These are phyloP conservation scores for Sarcophaga caerulescens DNA, from an alignment of 2,888 invertebrate genomes.

Conservation along the genomic window DNA sequence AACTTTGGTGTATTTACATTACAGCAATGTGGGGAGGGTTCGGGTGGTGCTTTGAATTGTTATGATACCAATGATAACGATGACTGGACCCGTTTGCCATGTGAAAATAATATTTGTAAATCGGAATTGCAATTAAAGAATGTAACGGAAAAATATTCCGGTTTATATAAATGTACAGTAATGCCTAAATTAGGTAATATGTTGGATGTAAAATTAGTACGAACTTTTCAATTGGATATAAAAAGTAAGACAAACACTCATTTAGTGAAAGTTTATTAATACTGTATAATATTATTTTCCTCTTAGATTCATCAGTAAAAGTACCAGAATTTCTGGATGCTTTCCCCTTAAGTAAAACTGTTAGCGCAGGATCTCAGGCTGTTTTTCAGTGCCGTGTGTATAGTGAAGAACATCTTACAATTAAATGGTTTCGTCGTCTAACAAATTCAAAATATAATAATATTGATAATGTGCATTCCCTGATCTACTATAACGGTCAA, in stretches of 20 bases:
- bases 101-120: conserved; percentile 76
- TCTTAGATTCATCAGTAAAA: conserved; percentile 74
- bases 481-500: conserved; percentile 76
- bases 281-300: not conserved
- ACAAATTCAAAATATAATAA: conserved; percentile 57
- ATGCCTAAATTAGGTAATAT: conserved; percentile 75
- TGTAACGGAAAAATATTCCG: conserved; percentile 79
- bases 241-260: conserved; percentile 73
- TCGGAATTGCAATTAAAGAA: conserved; percentile 76
- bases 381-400: conserved; percentile 79
- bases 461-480: conserved; percentile 73
- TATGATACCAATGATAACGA: conserved; percentile 71
- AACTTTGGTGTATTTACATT: not conserved
- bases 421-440: conserved; percentile 79
- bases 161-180: conserved; percentile 79
- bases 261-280: conserved; percentile 27
- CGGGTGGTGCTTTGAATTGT: conserved; percentile 71
- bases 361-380: conserved; percentile 73
- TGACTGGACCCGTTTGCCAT: conserved; percentile 78
- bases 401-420: conserved; percentile 78
- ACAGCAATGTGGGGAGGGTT: conserved; percentile 77
- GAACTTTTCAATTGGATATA: conserved; percentile 79
- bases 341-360: conserved; percentile 76
- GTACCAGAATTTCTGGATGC: conserved; percentile 78
- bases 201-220: conserved; percentile 78